These are phyloP conservation scores for Sceliomorpha sp. DNA, from an alignment of 2,888 invertebrate species.

Conservation along the genomic window DNA sequence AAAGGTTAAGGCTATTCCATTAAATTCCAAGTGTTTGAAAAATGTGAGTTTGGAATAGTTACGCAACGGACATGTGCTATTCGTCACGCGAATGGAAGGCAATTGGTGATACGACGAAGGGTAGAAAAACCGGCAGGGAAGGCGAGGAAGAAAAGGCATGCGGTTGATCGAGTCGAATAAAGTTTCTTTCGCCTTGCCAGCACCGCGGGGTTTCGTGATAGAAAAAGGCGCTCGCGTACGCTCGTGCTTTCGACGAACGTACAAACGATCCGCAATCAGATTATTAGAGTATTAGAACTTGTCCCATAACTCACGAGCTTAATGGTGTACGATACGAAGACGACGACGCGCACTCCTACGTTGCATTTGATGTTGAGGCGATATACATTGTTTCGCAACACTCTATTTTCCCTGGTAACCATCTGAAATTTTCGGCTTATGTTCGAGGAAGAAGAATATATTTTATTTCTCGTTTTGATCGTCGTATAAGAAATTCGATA, in stretches of 20 bases:
- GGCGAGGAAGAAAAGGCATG: constrained; percentile 68
- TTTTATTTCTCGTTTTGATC: too few relatives aligned
- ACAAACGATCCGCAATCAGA: constrained; percentile 74
- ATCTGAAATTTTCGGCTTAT: constrained; percentile 34
- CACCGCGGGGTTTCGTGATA: constrained; percentile 18
- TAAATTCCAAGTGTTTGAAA: constrained; percentile 2
- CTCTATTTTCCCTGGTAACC: constrained; percentile 42
- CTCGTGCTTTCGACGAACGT: constrained; percentile 40
- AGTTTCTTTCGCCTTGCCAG: constrained; percentile 64
- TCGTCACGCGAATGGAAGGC: constrained; percentile 51
- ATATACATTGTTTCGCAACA: constrained; percentile 49
- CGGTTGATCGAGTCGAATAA: constrained; percentile 74
- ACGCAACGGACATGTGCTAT: constrained; percentile 40
- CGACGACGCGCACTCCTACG: constrained; percentile 58
- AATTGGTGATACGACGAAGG: constrained; percentile 49
- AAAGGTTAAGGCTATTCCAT: too few relatives aligned
- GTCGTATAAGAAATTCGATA: too few relatives aligned
- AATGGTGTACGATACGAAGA: constrained; percentile 68
- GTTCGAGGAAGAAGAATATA: constrained; percentile 15
- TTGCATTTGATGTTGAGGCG: constrained; percentile 71
- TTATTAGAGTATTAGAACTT: constrained; percentile 80
- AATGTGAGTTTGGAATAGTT: constrained; percentile 25
- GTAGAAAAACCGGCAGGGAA: constrained; percentile 51
- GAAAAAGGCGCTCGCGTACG: constrained; percentile 30
- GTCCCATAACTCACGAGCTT: constrained; percentile 77